Percentiles rank a stretch among this genome's conserved stretches.
These are phyloP conservation scores for Drosophila triauraria DNA, from an alignment of 1,140 invertebrate species.

Conservation along the genomic window DNA sequence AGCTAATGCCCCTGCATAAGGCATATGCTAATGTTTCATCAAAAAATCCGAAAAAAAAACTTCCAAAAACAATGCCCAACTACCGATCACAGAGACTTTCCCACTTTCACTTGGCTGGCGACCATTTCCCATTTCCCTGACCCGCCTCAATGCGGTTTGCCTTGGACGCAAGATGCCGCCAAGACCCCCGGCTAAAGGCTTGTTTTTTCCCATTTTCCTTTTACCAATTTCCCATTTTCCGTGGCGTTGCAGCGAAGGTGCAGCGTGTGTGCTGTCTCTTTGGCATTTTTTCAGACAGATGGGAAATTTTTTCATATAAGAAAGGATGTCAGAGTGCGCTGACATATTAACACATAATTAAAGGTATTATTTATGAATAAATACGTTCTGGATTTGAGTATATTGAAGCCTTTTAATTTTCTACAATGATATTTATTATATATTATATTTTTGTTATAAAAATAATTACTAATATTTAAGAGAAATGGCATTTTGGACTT, in stretches of 20 bases:
- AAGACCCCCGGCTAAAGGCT: background rate
- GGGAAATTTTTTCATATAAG: background rate
- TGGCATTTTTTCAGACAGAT: background rate
- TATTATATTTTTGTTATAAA: too few relatives aligned
- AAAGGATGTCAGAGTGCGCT: too few relatives aligned
- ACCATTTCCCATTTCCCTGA: constrained; percentile 37
- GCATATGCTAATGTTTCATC: background rate
- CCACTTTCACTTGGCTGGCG: constrained; percentile 37
- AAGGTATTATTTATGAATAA: background rate
- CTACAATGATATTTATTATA: too few relatives aligned
- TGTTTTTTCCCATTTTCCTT: constrained; percentile 22
- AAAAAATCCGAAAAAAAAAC: background rate
- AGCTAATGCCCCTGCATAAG: background rate
- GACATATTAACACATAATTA: background rate
- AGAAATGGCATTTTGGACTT: background rate
- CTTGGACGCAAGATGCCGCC: constrained; percentile 30
- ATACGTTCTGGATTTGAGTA: too few relatives aligned
- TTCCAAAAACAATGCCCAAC: background rate
- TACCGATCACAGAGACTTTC: background rate
- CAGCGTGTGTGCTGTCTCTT: constrained; percentile 1
- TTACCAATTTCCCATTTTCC: constrained; percentile 5
- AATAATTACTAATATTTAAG: background rate
- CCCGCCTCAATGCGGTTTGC: constrained; percentile 60
- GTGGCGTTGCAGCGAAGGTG: constrained; percentile 21
- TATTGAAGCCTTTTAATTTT: background rate